Conservation (phyloP, 2,113 vertebrate genomes). For the Oryzias woworae region DNA sequence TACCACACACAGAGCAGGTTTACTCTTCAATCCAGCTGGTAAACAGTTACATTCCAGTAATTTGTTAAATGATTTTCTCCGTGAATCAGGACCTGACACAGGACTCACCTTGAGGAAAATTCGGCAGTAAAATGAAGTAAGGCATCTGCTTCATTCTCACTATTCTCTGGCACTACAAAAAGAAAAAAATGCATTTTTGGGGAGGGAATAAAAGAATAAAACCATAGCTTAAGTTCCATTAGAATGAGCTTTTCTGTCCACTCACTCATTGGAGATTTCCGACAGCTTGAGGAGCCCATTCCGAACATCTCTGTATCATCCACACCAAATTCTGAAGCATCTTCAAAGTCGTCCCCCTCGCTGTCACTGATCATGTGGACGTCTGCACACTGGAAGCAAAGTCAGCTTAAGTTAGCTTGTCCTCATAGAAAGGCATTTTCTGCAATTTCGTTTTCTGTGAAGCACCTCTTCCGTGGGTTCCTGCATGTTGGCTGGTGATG, state of each 20-base stretch:
- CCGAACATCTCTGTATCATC: constrained; percentile 98
- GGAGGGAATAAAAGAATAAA: background rate
- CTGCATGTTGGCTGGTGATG: constrained; percentile 85
- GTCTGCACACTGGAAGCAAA: constrained; percentile 87
- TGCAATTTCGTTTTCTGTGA: no score
- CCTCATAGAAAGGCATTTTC: background rate
- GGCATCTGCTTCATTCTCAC: constrained; percentile 98
- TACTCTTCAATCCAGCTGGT: background rate
- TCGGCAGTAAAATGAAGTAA: constrained; percentile 99
- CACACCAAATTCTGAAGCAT: constrained; percentile 96
- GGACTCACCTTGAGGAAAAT: constrained; percentile 94
- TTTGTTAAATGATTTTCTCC: background rate
- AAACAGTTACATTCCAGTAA: background rate
- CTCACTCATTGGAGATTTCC: constrained; percentile 98
- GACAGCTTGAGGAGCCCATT: constrained; percentile 87
- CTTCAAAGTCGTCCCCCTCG: constrained; percentile 97
- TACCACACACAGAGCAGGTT: constrained; percentile 55
- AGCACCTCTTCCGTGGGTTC: constrained; percentile 92
- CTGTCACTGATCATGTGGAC: constrained; percentile 99
- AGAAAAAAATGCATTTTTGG: background rate
- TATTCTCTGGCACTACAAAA: constrained; percentile 93
- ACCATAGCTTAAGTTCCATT: background rate
- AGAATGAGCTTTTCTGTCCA: background rate
- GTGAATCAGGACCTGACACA: background rate
- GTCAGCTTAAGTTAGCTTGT: background rate